Percentiles rank a stretch among this genome's conserved stretches.
Conservation (phyloP, 1,140 invertebrate genomes). For the Zaprionus capensis region DNA sequence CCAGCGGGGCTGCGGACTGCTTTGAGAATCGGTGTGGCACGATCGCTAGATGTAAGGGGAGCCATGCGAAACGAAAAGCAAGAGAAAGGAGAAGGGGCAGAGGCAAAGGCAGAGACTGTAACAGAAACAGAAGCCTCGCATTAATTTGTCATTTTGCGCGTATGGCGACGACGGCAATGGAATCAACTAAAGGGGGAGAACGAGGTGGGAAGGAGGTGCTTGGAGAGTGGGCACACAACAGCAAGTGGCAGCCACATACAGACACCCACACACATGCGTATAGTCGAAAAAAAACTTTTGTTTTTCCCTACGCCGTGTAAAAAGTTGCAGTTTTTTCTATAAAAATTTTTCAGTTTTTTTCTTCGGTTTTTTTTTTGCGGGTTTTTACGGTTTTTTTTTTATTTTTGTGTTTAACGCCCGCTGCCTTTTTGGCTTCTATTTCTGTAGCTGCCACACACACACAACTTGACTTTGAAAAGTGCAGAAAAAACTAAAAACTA, state of each 20-base stretch:
- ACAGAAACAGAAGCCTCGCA: conserved; percentile 47
- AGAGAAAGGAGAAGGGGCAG: conserved; percentile 10
- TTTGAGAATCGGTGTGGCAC: neutral
- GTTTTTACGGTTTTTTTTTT: conserved; percentile 26
- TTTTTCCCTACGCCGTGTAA: conserved; percentile 61
- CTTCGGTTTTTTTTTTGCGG: neutral
- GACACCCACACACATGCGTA: conserved; percentile 4
- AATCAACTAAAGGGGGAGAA: neutral
- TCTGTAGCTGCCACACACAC: conserved; percentile 31
- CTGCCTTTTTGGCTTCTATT: conserved; percentile 40
- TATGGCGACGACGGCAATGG: conserved; percentile 57
- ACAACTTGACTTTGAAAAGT: conserved; percentile 28
- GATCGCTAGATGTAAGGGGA: neutral
- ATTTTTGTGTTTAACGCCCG: conserved; percentile 18
- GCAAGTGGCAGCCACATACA: conserved; percentile 65
- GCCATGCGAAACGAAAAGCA: conserved; percentile 9
- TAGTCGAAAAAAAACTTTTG: conserved; percentile 53
- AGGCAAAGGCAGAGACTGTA: neutral
- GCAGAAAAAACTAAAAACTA: conserved; percentile 48
- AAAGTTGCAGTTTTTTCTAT: conserved; percentile 61
- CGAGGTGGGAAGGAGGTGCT: neutral
- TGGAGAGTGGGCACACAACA: conserved; percentile 36
- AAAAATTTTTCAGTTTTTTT: conserved; percentile 42
- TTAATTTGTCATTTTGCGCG: conserved; percentile 78
- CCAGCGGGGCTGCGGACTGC: conserved; percentile 4